These are phyloP conservation scores for Dinocampus coccinellae DNA, from an alignment of 2,888 invertebrate species.

Conservation along the genomic window DNA sequence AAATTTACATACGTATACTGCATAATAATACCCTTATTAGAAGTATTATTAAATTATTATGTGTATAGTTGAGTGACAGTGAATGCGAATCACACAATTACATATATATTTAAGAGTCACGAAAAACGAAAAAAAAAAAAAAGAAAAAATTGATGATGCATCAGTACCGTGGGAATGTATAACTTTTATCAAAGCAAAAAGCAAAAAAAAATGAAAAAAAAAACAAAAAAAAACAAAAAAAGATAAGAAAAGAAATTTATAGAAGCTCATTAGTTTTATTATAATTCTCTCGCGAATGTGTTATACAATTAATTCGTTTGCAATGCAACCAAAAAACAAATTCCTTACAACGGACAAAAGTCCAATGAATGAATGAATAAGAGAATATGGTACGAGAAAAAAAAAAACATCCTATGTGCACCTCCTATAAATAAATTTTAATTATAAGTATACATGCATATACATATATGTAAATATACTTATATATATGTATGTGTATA, in stretches of 20 bases:
- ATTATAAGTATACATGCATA: not conserved
- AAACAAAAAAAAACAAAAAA: not conserved
- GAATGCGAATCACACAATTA: slow-evolving; percentile 27
- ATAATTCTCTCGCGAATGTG: not conserved
- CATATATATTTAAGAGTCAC: slow-evolving; percentile 36
- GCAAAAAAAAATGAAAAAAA: not conserved
- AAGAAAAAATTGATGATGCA: not conserved
- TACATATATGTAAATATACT: not conserved
- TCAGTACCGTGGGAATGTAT: not conserved
- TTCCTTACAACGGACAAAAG: not conserved
- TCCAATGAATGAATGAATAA: slow-evolving; percentile 4
- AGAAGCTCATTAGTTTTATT: slow-evolving; percentile 1
- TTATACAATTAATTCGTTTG: not conserved
- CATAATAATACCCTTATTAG: slow-evolving; percentile 38
- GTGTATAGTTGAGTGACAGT: slow-evolving; percentile 34
- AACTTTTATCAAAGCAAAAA: not conserved
- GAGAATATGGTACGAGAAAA: not conserved
- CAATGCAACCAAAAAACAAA: not conserved
- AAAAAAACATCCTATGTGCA: slow-evolving; percentile 23
- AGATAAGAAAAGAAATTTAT: not conserved
- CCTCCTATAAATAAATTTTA: slow-evolving; percentile 27
- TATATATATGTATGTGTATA: not conserved
- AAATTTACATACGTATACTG: not conserved
- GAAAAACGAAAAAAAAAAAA: slow-evolving; percentile 28
- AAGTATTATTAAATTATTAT: slow-evolving; percentile 49